Evolutionary conservation across 2,797 vertebrate genomes (phyloP), one percentile per base, ranked within the genome.

Genomic region (Ptychobarbus kaznakovi): DNA sequence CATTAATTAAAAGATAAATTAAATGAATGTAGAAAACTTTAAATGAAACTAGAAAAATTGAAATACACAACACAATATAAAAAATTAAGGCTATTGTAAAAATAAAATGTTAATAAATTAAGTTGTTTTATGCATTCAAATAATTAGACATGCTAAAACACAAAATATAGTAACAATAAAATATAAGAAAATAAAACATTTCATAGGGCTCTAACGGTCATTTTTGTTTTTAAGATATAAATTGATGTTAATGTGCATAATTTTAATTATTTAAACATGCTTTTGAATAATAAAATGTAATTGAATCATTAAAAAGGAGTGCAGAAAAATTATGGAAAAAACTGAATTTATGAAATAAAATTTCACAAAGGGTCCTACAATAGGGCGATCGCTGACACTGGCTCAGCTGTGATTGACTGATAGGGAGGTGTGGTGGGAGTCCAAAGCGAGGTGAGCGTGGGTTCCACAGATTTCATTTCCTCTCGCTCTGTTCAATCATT

Each of bases 401-500:
- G 53, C n/a, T 74, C 72, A 20, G 68, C 69, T 40, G 49, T 78
- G 72, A 56, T 15, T 78, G 80, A 85, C 46, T 85, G 84, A 89
- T 68, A 65, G 83, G 4, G 3, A 80, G 40, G 49, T 76, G 22
- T 28, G 68, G 44, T 42, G 68, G 22, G 69, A 73, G 73, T 51
- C 46, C 22, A 49, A 20, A 18, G 61, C n/a, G 13, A 49, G 44
- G 73, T 32, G 75, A 65, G n/a, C 20, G 42, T 66, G 77, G 20
- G 25, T 75, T 65, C 68, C 58, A 61, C 58, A n/a, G 58, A 61
- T 25, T 61, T 89, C 28, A 58, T 82, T 90, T 86, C 74, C 81
- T 82, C 46, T 61, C 32, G 65, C 28, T 76, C 63, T 81, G 82
- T 53, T 88, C 80, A 88, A 88, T 88, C 88, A 89, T 87, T 89